These are phyloP conservation scores for Dynastes tityus DNA, from an alignment of 2,888 invertebrate genomes.

Conservation along the genomic window DNA sequence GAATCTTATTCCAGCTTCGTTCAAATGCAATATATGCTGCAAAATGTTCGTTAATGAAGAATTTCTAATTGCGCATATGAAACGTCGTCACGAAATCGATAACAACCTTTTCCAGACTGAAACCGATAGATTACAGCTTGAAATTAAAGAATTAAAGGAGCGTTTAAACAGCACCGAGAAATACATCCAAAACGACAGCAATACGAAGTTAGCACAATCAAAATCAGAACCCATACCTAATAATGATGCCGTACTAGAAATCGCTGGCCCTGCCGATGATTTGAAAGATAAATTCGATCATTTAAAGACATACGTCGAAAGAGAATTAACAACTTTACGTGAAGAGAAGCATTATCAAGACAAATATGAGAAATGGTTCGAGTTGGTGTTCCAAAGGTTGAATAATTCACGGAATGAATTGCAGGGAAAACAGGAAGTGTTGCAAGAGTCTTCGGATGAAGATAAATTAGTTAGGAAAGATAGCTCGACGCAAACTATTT, in stretches of 20 bases:
- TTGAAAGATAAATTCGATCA: conserved; percentile 66
- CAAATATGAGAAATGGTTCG: conserved; percentile 74
- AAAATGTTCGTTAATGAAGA: conserved; percentile 79
- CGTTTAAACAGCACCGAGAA: conserved; percentile 76
- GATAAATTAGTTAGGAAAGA: conserved; percentile 54
- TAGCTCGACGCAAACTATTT: conserved; percentile 63
- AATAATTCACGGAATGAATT: conserved; percentile 62
- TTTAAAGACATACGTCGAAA: conserved; percentile 65
- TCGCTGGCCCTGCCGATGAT: conserved; percentile 56
- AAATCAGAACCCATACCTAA: conserved; percentile 50
- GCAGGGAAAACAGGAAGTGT: conserved; percentile 58
- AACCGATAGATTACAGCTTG: conserved; percentile 77
- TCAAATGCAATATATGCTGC: conserved; percentile 78
- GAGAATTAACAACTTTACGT: conserved; percentile 70
- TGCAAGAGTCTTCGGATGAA: conserved; percentile 30
- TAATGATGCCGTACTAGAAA: conserved; percentile 53
- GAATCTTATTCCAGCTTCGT: conserved; percentile 63
- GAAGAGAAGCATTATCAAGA: conserved; percentile 74
- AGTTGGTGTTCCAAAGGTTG: conserved; percentile 61
- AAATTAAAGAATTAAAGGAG: conserved; percentile 78
- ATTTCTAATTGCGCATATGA: conserved; percentile 77
- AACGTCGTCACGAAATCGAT: conserved; percentile 73
- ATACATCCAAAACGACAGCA: conserved; percentile 66
- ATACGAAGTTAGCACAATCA: conserved; percentile 13
- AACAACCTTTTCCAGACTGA: conserved; percentile 69